Conservation (phyloP, 2,797 vertebrate species). For the Loriculus beryllinus region DNA sequence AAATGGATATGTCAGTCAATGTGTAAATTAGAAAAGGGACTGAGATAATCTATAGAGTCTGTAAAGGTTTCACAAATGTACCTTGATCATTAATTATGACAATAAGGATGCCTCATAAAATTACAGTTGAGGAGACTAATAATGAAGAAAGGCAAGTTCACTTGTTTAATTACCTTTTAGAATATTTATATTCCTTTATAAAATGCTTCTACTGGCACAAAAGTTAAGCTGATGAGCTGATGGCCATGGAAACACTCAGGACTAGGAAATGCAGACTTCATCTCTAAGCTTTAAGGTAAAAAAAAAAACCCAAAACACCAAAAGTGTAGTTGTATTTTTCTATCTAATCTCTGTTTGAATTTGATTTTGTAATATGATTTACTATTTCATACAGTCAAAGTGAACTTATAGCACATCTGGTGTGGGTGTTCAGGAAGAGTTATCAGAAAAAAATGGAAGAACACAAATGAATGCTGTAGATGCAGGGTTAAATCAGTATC, state of each 20-base stretch:
- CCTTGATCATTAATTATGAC: constrained; percentile 34
- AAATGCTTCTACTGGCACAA: neutral
- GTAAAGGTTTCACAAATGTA: constrained; percentile 4
- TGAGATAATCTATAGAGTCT: neutral
- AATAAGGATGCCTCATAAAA: constrained; percentile 27
- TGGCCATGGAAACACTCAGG: neutral
- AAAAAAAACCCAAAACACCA: neutral
- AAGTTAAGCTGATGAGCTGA: neutral
- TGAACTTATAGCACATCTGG: neutral
- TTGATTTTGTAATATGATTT: neutral
- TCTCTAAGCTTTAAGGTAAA: neutral
- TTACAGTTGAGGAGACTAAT: constrained; percentile 4
- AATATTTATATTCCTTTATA: constrained; percentile 11
- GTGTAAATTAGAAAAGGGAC: neutral
- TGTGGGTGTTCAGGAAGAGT: neutral
- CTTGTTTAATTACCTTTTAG: constrained; percentile 11
- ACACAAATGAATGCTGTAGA: neutral
- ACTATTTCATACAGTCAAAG: neutral
- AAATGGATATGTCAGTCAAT: neutral
- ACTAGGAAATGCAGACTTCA: neutral
- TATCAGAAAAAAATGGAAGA: neutral
- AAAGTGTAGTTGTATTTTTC: neutral
- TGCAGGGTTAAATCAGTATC: neutral
- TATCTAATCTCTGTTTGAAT: neutral
- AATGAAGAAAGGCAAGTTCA: constrained; percentile 31